Evolutionary conservation across 2,888 invertebrate species (phyloP).

Genomic region (Crossocerus cetratus): DNA sequence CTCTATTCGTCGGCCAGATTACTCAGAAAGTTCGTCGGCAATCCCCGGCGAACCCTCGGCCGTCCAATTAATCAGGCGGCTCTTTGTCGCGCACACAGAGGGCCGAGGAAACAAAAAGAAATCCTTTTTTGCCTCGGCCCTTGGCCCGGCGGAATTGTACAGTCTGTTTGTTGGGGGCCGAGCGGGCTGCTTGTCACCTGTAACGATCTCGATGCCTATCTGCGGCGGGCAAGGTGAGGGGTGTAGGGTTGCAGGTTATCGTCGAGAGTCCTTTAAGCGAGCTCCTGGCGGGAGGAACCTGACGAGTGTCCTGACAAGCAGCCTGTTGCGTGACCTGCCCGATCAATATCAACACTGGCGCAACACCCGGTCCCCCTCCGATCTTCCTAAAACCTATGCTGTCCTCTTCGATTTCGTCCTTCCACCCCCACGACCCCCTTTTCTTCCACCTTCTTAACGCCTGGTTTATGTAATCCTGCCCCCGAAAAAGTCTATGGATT

Average conservation of each 20-base stretch:
- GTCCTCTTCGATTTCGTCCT: background rate
- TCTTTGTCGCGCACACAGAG: constrained; percentile 14
- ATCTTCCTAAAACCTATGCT: constrained; percentile 5
- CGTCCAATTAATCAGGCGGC: background rate
- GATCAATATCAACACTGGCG: constrained; percentile 71
- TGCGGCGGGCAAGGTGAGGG: background rate
- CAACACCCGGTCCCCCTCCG: constrained; percentile 53
- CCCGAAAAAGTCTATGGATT: no score
- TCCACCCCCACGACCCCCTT: background rate
- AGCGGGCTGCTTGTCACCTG: constrained; percentile 34
- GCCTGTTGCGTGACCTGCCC: constrained; percentile 73
- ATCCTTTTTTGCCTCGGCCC: no score
- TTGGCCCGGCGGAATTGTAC: no score
- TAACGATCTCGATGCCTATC: constrained; percentile 12
- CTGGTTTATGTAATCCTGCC: no score
- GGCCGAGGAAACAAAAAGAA: no score
- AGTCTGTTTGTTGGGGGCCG: no score
- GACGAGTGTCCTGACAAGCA: constrained; percentile 65
- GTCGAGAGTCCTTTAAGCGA: constrained; percentile 44
- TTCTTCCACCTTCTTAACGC: no score
- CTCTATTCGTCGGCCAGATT: no score
- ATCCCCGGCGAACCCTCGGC: constrained; percentile 6
- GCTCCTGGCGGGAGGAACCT: constrained; percentile 51
- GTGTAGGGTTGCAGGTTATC: constrained; percentile 25
- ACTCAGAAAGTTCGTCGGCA: no score